A percentile compares a stretch with the other conserved stretches of the same genome.
phyloP scores from a whole-genome alignment of 2,797 vertebrate genomes.

The Alauda arvensis region DNA sequence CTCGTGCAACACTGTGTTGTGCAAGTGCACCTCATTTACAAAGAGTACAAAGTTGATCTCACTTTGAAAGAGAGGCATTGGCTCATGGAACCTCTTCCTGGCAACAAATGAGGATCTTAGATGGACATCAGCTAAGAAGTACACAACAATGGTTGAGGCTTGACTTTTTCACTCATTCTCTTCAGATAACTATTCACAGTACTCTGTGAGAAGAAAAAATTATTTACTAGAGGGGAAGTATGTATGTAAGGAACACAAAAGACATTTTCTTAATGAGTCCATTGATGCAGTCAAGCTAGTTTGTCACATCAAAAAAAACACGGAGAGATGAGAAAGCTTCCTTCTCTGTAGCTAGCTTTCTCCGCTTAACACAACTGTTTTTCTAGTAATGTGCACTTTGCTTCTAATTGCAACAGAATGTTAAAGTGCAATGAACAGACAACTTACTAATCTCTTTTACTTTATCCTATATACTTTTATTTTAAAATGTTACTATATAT shows the following conservation, averaged over 20 bases:
- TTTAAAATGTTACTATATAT: neutral
- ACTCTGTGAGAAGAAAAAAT: neutral
- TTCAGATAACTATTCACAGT: neutral
- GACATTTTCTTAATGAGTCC: neutral
- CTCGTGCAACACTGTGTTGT: no score
- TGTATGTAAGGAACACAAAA: neutral
- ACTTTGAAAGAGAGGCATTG: neutral
- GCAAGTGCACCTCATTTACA: neutral
- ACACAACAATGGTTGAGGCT: accelerated
- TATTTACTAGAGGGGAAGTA: neutral
- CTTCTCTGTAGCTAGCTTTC: neutral
- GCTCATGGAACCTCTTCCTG: neutral
- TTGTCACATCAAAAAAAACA: neutral
- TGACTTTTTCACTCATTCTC: neutral
- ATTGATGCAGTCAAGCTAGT: neutral
- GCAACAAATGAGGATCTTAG: neutral
- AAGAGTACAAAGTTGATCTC: neutral
- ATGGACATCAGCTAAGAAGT: neutral
- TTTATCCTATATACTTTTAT: neutral
- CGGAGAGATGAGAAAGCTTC: neutral
- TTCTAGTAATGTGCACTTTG: neutral
- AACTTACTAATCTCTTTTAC: neutral
- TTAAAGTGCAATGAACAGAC: neutral
- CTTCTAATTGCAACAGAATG: neutral
- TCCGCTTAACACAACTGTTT: neutral